phyloP scores from a whole-genome alignment of 2,113 vertebrate genomes.

The Podiceps cristatus region DNA sequence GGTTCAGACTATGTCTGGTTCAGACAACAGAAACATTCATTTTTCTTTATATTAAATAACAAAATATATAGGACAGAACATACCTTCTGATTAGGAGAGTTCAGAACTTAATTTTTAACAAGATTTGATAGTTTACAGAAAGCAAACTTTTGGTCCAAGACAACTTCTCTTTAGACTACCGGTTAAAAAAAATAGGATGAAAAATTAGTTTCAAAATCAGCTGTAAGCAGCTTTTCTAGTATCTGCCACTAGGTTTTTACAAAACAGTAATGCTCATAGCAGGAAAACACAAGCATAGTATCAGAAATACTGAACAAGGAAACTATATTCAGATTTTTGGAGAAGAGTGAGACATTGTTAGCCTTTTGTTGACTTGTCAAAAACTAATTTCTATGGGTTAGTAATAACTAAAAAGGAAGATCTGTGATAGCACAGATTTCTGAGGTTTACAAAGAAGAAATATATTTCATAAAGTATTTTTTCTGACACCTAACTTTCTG shows the following conservation, averaged over 20 bases:
- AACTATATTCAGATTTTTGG: background rate
- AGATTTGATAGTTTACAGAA: background rate
- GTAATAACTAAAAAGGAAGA: background rate
- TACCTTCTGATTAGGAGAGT: background rate
- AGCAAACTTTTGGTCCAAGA: background rate
- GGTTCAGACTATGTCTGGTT: background rate
- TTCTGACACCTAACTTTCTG: background rate
- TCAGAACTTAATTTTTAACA: background rate
- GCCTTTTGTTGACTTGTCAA: background rate
- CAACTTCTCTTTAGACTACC: background rate
- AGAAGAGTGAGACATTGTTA: background rate
- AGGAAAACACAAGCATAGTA: background rate
- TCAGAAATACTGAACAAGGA: background rate
- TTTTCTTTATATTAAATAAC: background rate
- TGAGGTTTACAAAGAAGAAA: background rate
- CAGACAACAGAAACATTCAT: background rate
- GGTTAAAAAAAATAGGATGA: background rate
- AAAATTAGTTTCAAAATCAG: background rate
- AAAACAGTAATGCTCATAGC: background rate
- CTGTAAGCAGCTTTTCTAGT: background rate
- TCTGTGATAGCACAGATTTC: background rate
- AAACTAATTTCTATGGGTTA: background rate
- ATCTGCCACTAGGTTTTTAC: background rate
- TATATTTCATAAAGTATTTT: background rate
- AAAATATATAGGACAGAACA: background rate